A percentile compares a stretch with the other conserved stretches of the same genome.
These are phyloP conservation scores for Parazoanthus darwini DNA, from an alignment of 92 coral and sea anemone genomes.

Conservation along the genomic window DNA sequence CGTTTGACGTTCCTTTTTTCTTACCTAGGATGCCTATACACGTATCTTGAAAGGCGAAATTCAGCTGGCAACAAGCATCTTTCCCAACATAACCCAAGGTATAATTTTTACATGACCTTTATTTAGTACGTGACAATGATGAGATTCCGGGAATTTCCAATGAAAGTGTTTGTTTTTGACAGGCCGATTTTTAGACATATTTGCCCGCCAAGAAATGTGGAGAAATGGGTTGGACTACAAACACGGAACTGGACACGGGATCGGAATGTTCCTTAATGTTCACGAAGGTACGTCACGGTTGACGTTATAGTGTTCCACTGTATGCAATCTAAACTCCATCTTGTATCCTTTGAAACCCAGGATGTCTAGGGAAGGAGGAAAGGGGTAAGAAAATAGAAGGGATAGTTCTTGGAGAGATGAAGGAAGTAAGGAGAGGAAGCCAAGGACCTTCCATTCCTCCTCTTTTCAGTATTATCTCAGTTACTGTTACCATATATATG, in stretches of 20 bases:
- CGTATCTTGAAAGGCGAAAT: constrained; percentile 90
- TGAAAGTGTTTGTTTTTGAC: not conserved
- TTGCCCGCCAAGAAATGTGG: constrained; percentile 82
- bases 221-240: constrained; percentile 76
- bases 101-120: not conserved
- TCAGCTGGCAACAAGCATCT: constrained; percentile 66
- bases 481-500: too few species aligned
- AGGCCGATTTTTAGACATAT: constrained; percentile 72
- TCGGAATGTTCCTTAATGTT: constrained; percentile 82
- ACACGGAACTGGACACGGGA: constrained; percentile 90
- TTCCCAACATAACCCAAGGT: constrained; percentile 92
- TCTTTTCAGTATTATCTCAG: too few species aligned
- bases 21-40: constrained; percentile 80
- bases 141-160: not conserved
- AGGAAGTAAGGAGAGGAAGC: too few species aligned
- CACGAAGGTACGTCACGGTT: constrained; percentile 61
- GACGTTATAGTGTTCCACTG: not conserved
- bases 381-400: too few species aligned
- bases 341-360: too few species aligned
- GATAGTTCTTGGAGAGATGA: too few species aligned
- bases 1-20: not conserved
- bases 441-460: too few species aligned
- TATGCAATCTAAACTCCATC: too few species aligned
- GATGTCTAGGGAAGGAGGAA: too few species aligned
- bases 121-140: not conserved